A percentile compares a stretch with the other conserved stretches of the same genome.
phyloP scores from a whole-genome alignment of 2,113 vertebrate genomes.

The Oceanodroma tethys region DNA sequence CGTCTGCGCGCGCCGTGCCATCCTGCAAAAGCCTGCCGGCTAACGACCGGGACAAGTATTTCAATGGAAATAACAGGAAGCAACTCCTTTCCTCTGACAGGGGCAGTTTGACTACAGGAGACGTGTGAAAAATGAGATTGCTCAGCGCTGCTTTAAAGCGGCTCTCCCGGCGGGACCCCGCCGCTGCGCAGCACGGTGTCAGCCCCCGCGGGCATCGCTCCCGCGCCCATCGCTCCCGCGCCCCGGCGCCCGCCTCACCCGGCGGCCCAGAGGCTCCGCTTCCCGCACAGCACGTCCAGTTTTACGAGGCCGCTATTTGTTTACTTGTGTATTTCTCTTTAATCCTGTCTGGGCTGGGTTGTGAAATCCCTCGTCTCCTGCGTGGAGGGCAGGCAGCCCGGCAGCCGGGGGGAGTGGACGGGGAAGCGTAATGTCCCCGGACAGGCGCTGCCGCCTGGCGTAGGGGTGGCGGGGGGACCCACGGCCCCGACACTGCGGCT shows the following conservation, averaged over 20 bases:
- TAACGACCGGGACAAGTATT: constrained; percentile 46
- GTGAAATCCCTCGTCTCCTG: constrained; percentile 66
- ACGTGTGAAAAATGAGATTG: constrained; percentile 71
- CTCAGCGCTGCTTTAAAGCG: background rate
- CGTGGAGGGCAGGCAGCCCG: constrained; percentile 57
- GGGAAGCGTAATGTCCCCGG: background rate
- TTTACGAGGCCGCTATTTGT: constrained; percentile 46
- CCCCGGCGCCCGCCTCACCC: background rate
- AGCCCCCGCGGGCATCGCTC: constrained; percentile 30
- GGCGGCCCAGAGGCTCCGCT: background rate
- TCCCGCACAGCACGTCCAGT: background rate
- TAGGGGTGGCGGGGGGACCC: background rate
- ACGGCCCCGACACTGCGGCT: accelerated
- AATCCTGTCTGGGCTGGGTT: constrained; percentile 63
- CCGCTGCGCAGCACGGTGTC: background rate
- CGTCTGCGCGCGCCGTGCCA: background rate
- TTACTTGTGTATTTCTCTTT: constrained; percentile 63
- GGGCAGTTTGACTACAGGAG: constrained; percentile 64
- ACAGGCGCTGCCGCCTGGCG: background rate
- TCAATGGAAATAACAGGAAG: constrained; percentile 72
- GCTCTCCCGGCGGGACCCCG: constrained; percentile 1
- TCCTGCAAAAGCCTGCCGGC: constrained; percentile 52
- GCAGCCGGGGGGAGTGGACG: constrained; percentile 39
- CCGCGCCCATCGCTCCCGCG: background rate
- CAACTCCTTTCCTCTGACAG: constrained; percentile 73